Percentiles rank a stretch among this genome's conserved stretches.
These are phyloP conservation scores for Cirrhinus molitorella DNA, from an alignment of 2,797 vertebrate genomes.

Conservation along the genomic window DNA sequence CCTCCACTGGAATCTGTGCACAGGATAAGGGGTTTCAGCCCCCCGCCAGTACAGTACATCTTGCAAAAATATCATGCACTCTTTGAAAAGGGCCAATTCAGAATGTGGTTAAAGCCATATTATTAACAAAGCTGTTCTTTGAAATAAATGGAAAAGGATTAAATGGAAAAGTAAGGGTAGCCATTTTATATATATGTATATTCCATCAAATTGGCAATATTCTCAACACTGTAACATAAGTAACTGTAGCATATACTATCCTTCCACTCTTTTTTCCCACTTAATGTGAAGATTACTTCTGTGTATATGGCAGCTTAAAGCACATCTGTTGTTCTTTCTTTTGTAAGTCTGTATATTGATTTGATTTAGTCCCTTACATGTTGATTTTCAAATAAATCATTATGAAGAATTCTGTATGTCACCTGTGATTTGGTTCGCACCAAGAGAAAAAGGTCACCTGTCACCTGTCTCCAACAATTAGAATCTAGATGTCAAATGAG, in stretches of 20 bases:
- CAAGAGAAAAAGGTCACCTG: neutral
- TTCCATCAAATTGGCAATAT: neutral
- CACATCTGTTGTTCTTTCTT: conserved; percentile 46
- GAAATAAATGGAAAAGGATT: neutral
- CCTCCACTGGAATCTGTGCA: conserved; percentile 31
- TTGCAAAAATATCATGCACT: conserved; percentile 24
- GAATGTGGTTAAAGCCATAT: conserved; percentile 5
- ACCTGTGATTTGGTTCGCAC: neutral
- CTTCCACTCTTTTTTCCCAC: conserved; percentile 60
- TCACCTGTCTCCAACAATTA: conserved; percentile 11
- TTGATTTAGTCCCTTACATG: conserved; percentile 47
- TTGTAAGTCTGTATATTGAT: conserved; percentile 41
- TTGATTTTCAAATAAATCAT: conserved; percentile 57
- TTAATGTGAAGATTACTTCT: conserved; percentile 63
- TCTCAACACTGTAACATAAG: conserved; percentile 1
- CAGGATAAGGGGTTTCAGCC: conserved; percentile 25
- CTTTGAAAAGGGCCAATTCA: conserved; percentile 7
- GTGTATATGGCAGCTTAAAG: conserved; percentile 62
- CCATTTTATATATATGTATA: neutral
- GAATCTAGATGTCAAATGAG: conserved; percentile 26
- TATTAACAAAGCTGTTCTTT: conserved; percentile 20
- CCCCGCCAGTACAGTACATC: conserved; percentile 15
- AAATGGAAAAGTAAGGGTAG: neutral
- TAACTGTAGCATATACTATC: conserved; percentile 69
- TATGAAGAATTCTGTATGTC: conserved; percentile 35